Conservation (phyloP, 2,113 vertebrate species). For the Pao palembangensis region DNA sequence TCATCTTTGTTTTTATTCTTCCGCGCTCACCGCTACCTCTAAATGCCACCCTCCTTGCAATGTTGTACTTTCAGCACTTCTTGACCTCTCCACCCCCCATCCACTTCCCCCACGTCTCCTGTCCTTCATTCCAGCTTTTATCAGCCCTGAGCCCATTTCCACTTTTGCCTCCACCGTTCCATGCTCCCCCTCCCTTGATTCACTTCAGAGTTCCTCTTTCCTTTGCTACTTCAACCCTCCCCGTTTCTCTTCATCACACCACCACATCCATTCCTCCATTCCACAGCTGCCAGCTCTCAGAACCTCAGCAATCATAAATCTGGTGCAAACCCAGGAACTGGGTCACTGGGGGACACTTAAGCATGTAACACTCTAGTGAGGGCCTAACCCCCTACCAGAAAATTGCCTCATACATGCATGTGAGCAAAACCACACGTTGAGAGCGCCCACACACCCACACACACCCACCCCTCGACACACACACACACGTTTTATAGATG, state of each 20-base stretch:
- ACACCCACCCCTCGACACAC: background rate
- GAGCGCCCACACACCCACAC: background rate
- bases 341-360: conserved; percentile 62
- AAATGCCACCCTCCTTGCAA: conserved; percentile 5
- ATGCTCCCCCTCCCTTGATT: conserved; percentile 15
- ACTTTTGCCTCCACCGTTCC: conserved; percentile 42
- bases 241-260: conserved; percentile 31
- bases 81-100: conserved; percentile 11
- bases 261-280: conserved; percentile 44
- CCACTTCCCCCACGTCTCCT: background rate
- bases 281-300: conserved; percentile 62
- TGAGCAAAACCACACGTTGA: background rate
- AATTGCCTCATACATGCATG: conserved; percentile 16
- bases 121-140: conserved; percentile 24
- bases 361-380: conserved; percentile 53
- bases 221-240: conserved; percentile 36
- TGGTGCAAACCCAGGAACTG: conserved; percentile 56
- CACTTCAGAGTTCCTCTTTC: conserved; percentile 39
- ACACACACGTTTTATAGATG: conserved; percentile 42
- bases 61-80: conserved; percentile 6
- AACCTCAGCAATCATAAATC: conserved; percentile 60
- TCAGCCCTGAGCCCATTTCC: conserved; percentile 39
- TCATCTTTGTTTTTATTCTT: conserved; percentile 31
- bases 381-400: conserved; percentile 42
- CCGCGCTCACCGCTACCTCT: conserved; percentile 1